phyloP scores from a whole-genome alignment of 2,797 vertebrate species.

The Lophotriccus pileatus region DNA sequence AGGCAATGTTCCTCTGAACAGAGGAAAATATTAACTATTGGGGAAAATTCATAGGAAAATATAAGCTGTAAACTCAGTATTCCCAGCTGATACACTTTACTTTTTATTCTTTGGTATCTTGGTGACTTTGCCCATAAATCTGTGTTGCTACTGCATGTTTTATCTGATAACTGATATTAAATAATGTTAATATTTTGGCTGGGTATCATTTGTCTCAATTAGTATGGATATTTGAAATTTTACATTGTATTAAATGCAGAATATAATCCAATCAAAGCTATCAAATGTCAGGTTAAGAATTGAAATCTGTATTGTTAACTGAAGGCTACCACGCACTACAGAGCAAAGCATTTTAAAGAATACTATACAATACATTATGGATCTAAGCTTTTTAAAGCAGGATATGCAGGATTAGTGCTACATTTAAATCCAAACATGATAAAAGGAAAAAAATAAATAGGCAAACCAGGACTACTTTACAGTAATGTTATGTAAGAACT shows the following conservation, averaged over 20 bases:
- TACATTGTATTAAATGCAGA: background rate
- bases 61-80: background rate
- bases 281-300: background rate
- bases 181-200: background rate
- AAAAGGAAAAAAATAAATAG: background rate
- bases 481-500: slow-evolving; percentile 7
- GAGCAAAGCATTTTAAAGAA: background rate
- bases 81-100: background rate
- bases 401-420: slow-evolving; percentile 49
- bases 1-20: background rate
- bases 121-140: background rate
- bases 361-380: background rate
- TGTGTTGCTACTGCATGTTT: background rate
- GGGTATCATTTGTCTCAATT: background rate
- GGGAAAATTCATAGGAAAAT: background rate
- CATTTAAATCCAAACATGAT: slow-evolving; percentile 28
- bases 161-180: background rate
- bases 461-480: background rate
- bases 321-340: background rate
- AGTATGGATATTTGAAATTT: background rate
- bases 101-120: background rate
- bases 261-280: background rate
- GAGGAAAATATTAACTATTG: background rate
- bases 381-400: slow-evolving; percentile 42
- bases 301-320: background rate